These are phyloP conservation scores for Drosophila ezoana DNA, from an alignment of 2,888 invertebrate genomes.

Conservation along the genomic window DNA sequence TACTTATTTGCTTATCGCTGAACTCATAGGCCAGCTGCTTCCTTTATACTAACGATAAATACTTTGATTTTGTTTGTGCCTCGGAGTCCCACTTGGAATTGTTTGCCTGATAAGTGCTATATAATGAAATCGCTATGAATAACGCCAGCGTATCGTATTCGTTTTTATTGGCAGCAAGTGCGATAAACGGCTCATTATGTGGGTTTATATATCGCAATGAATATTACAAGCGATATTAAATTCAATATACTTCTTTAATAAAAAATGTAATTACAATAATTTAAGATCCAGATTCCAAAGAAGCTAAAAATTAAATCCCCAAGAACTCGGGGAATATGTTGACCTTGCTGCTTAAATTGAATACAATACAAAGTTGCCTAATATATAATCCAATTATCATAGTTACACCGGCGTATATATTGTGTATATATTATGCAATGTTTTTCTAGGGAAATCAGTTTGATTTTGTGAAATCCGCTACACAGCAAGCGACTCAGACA, in stretches of 20 bases:
- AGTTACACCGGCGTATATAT: background rate
- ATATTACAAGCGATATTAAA: background rate
- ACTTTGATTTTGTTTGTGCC: slow-evolving; percentile 36
- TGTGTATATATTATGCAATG: slow-evolving; percentile 12
- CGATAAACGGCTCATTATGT: slow-evolving; percentile 10
- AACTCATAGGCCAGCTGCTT: slow-evolving; percentile 51
- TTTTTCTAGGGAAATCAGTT: slow-evolving; percentile 13
- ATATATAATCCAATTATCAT: background rate
- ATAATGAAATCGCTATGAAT: slow-evolving; percentile 51
- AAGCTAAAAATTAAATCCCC: no score
- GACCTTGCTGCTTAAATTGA: background rate
- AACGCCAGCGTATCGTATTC: slow-evolving; percentile 51
- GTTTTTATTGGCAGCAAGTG: slow-evolving; percentile 10
- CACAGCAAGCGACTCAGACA: slow-evolving; percentile 71
- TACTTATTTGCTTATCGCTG: slow-evolving; percentile 37
- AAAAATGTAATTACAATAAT: background rate
- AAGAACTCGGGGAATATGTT: no score
- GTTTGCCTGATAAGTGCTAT: slow-evolving; percentile 35
- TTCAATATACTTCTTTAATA: background rate
- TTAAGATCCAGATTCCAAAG: no score
- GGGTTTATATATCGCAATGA: background rate
- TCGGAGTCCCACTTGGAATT: slow-evolving; percentile 17
- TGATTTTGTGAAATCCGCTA: slow-evolving; percentile 26
- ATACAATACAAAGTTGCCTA: background rate
- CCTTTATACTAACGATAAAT: slow-evolving; percentile 48